phyloP scores from a whole-genome alignment of 2,113 vertebrate genomes.

The Rhegmatorhina hoffmannsi region DNA sequence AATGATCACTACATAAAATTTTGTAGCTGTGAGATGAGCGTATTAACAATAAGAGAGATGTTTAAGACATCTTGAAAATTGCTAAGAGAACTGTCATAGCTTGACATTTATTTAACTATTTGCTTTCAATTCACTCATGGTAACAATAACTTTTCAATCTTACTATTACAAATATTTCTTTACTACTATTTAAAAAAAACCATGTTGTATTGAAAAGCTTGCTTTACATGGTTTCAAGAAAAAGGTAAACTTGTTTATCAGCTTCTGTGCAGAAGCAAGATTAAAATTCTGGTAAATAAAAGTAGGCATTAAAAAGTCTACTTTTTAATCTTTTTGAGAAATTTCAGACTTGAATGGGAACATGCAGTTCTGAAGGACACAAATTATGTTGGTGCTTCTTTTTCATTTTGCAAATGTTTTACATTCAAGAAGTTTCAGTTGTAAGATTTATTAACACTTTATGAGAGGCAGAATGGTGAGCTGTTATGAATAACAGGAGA shows the following conservation, averaged over 20 bases:
- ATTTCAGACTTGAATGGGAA: neutral
- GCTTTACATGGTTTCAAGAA: neutral
- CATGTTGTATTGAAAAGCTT: neutral
- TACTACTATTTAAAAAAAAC: neutral
- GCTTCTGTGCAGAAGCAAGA: neutral
- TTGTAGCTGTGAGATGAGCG: neutral
- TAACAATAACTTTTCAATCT: neutral
- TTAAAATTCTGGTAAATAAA: neutral
- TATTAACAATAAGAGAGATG: neutral
- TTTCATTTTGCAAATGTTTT: neutral
- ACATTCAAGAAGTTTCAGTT: neutral
- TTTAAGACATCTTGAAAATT: neutral
- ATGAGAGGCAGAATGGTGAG: neutral
- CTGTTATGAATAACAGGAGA: neutral
- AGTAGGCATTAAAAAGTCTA: neutral
- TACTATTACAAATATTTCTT: neutral
- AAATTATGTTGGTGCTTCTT: neutral
- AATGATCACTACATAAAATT: neutral
- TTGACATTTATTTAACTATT: neutral
- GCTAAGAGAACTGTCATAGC: neutral
- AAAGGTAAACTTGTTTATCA: neutral
- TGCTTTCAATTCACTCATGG: neutral
- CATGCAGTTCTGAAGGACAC: neutral
- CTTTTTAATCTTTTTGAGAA: neutral
- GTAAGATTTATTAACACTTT: neutral